Base-by-base conservation (phyloP, 53 echinoderm and acorn worm species). In the Holothuria leucospilota region DNA sequence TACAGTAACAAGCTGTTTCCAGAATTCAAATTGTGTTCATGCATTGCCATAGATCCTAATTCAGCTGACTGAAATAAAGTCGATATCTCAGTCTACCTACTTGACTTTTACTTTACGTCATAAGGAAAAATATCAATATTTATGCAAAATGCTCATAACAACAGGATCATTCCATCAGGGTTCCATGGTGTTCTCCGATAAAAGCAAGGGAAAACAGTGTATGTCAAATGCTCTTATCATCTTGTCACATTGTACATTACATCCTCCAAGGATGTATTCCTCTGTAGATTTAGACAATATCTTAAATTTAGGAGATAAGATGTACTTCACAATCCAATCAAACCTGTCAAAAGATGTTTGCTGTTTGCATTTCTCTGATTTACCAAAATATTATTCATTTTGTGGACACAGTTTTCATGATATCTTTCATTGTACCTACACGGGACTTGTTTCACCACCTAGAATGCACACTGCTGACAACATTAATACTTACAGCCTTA, bases 361-460 rank as follows among this genome's bases (percentile, higher is more conserved):
- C 12, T 63, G 63, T 6, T 11, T 63, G 63, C 26, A 63, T 63
- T 5, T 63, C 63, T 7, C 6, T 63, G 63, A 63, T 26, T 11
- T 63, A 63, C 63, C 63, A 5, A 63, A 63, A 63, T 63, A 63
- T 26, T 63, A 63, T 63, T 5, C 63, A 63, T 63, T 63, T 63
- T 5, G n/a, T 63, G n/a, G n/a, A n/a, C n/a, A n/a, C n/a, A n/a
- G n/a, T n/a, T n/a, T n/a, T n/a, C n/a, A n/a, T n/a, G n/a, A 13
- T 6, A 26, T 63, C 5, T 13, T 23, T 6, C 26, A 7, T 63
- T 63, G 21, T 63, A 7, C 63, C 21, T 63, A 63, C 63, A 63
- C 63, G 12, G 63, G 63, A 11, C 63, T 13, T 63, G 12, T 63
- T 63, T 63, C 63, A 63, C 6, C 5, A 63, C 4, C 5, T 11